Evolutionary conservation across 2,888 invertebrate genomes (phyloP).

Genomic region (Chrysomela aeneicollis): DNA sequence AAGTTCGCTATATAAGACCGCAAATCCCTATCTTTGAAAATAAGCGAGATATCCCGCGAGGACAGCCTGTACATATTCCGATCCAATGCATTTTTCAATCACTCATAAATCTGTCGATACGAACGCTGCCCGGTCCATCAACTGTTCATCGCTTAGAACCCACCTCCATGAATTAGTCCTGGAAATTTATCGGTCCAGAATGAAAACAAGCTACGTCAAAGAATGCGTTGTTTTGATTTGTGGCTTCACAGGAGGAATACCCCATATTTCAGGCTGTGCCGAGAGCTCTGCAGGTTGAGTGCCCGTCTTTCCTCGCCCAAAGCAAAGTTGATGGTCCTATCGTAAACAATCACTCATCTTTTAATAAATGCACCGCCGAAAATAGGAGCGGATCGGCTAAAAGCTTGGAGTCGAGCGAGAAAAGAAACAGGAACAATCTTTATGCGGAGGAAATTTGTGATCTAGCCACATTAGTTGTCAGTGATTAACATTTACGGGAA

Average conservation of each 20-base stretch:
- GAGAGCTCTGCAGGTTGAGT: constrained; percentile 41
- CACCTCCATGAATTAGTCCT: background rate
- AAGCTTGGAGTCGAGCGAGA: constrained; percentile 17
- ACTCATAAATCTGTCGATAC: background rate
- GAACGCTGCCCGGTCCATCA: background rate
- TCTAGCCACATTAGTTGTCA: background rate
- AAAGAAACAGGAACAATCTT: constrained; percentile 13
- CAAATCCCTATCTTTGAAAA: too few relatives aligned
- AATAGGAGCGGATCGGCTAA: constrained; percentile 37
- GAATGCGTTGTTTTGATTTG: constrained; percentile 44
- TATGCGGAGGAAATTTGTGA: background rate
- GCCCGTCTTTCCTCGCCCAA: constrained; percentile 48
- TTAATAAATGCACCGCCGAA: constrained; percentile 45
- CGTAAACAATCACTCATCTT: constrained; percentile 52
- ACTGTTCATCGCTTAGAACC: background rate
- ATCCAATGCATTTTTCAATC: background rate
- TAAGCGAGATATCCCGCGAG: too few relatives aligned
- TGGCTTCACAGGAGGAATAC: constrained; percentile 44
- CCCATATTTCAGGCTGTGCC: constrained; percentile 45
- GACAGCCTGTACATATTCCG: too few relatives aligned
- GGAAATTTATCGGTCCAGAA: constrained; percentile 4
- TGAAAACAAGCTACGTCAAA: constrained; percentile 18
- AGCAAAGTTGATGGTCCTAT: constrained; percentile 46
- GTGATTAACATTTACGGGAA: too few relatives aligned
- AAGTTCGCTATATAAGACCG: too few relatives aligned